Evolutionary conservation across 2,113 vertebrate genomes (phyloP), one percentile per base, ranked within the genome.

Genomic region (Neoarius graeffei): DNA sequence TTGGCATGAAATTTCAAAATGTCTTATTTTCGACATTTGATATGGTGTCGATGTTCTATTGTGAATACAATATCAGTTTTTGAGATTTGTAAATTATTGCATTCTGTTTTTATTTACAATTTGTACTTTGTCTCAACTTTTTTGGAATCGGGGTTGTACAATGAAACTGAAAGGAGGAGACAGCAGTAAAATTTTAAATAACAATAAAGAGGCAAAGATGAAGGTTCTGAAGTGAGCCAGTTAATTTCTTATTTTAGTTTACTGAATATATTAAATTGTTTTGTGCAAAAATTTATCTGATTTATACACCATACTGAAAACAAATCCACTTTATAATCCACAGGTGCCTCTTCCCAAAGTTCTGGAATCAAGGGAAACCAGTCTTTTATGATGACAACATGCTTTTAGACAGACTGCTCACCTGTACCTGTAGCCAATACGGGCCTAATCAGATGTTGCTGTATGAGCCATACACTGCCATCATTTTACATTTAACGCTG

Each of bases 281-380:
- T 52, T 77, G 74, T 77, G 20, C 23, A 25, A 81, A 81, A 30
- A 42, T 42, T 27, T 52, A n/a, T 60, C 5, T 89, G 86, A 89
- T 80, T 88, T 3, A 85, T 79, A 7, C 60, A n/a, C 35, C 13
- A 66, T 23, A 50, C 27, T 81, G 4, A 71, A 64, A 10, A 42
- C 30, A 77, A 27, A 15, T 66, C n/a, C n/a, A 57, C 83, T 67
- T 35, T 89, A 89, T 90, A 48, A 89, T 93, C 54, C 57, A 83
- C 93, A 99, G 98, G 97, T 98, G 60, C 97, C 97, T 0, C 91
- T 99, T 90, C 98, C 98, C 27, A 99, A 98, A 95, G 95, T 91
- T 81, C 92, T 99, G 94, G 97, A 95, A 67, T 99, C 96, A 92
- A 90, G 87, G 52, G 95, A 96, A 91, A 95, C 94, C 0, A 94